Conservation (phyloP, 1,140 invertebrate species). For the Eumeta japonica region DNA sequence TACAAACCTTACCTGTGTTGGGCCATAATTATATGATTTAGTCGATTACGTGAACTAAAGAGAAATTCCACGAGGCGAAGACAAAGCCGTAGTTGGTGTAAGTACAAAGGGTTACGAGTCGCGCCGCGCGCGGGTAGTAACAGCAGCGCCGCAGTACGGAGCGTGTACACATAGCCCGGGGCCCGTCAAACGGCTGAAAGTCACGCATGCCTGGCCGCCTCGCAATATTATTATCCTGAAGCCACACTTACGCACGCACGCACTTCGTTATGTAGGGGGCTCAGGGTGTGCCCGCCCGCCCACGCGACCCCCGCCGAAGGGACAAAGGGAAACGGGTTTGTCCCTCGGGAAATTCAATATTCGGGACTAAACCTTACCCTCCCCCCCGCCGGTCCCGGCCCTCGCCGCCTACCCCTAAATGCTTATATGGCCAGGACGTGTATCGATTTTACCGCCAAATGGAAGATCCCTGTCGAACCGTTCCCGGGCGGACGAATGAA, state of each 20-base stretch:
- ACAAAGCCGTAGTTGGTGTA: too few relatives aligned
- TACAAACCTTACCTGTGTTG: too few relatives aligned
- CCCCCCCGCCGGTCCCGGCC: constrained; percentile 52
- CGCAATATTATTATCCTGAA: constrained; percentile 51
- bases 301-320: constrained; percentile 49
- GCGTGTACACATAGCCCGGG: constrained; percentile 28
- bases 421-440: constrained; percentile 57
- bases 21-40: too few relatives aligned
- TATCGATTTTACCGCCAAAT: constrained; percentile 57
- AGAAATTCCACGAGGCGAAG: too few relatives aligned
- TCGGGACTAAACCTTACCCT: constrained; percentile 58
- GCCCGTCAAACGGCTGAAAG: constrained; percentile 43
- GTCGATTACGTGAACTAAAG: too few relatives aligned
- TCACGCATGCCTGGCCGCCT: constrained; percentile 46
- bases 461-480: constrained; percentile 56
- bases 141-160: too few relatives aligned
- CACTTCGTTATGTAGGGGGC: constrained; percentile 22
- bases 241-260: constrained; percentile 44
- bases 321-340: constrained; percentile 57
- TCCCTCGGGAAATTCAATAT: constrained; percentile 59
- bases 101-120: too few relatives aligned
- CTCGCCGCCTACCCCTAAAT: constrained; percentile 51
- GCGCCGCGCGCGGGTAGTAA: too few relatives aligned
- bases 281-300: constrained; percentile 29
- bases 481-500: constrained; percentile 51